These are phyloP conservation scores for Gastrophryne carolinensis DNA, from an alignment of 2,797 vertebrate species.

Conservation along the genomic window DNA sequence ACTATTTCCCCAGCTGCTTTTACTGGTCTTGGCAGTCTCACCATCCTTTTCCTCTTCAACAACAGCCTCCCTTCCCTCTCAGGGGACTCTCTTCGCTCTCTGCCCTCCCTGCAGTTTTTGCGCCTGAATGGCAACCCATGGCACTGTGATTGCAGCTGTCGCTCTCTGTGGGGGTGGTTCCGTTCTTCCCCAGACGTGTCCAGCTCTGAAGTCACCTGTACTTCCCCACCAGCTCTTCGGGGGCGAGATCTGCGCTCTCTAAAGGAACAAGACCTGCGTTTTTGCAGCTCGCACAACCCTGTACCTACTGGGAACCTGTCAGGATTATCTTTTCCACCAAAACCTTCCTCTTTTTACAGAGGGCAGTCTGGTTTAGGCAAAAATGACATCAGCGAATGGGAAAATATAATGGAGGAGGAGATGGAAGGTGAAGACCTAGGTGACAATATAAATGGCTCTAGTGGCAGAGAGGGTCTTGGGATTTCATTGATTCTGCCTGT, in stretches of 20 bases:
- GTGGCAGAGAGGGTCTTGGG: background rate
- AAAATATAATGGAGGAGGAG: background rate
- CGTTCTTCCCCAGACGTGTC: constrained; percentile 79
- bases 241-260: constrained; percentile 87
- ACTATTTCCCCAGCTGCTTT: constrained; percentile 87
- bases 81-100: constrained; percentile 82
- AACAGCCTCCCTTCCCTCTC: constrained; percentile 89
- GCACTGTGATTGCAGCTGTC: constrained; percentile 92
- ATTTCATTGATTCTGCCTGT: constrained; percentile 7
- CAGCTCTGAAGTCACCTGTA: constrained; percentile 85
- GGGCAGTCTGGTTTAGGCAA: constrained; percentile 58
- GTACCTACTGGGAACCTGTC: constrained; percentile 70
- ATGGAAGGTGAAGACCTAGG: background rate
- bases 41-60: constrained; percentile 96
- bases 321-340: constrained; percentile 75
- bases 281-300: constrained; percentile 80
- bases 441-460: background rate
- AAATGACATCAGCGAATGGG: background rate
- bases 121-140: constrained; percentile 93
- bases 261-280: constrained; percentile 82
- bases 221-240: constrained; percentile 76
- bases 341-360: constrained; percentile 73
- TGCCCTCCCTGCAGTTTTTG: constrained; percentile 88
- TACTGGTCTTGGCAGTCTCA: constrained; percentile 85
- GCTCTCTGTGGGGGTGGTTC: constrained; percentile 94